A percentile compares a stretch with the other conserved stretches of the same genome.
phyloP scores from a whole-genome alignment of 2,888 invertebrate genomes.

The Caenorhabditis sp. region DNA sequence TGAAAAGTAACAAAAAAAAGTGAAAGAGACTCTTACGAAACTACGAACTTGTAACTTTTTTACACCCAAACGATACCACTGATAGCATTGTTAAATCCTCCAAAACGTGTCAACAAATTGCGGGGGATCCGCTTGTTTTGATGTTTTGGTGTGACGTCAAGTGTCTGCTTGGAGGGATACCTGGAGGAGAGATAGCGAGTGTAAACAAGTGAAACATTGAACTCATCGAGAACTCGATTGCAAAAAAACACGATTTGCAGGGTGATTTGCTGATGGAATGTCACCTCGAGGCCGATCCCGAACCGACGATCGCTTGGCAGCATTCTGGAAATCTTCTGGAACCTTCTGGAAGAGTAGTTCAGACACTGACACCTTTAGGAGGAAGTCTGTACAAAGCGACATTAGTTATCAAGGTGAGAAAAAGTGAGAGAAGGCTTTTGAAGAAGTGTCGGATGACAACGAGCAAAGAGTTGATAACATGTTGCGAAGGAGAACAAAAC shows the following conservation, averaged over 20 bases:
- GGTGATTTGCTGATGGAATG: conserved; percentile 84
- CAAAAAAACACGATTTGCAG: conserved; percentile 63
- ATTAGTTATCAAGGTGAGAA: conserved; percentile 80
- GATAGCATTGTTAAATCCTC: conserved; percentile 25
- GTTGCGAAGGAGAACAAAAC: conserved; percentile 21
- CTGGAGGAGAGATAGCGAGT: conserved; percentile 3
- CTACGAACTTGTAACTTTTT: conserved; percentile 4
- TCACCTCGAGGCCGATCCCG: conserved; percentile 81
- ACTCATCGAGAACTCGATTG: conserved; percentile 29
- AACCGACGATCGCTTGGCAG: conserved; percentile 81
- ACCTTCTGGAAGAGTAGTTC: conserved; percentile 75
- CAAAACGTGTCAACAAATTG: conserved; percentile 33
- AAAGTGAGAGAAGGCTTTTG: conserved; percentile 9
- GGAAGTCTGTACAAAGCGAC: conserved; percentile 80
- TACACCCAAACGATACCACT: not conserved
- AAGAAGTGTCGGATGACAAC: conserved; percentile 34
- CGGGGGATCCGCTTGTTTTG: conserved; percentile 40
- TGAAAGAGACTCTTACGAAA: not conserved
- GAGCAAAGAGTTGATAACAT: conserved; percentile 20
- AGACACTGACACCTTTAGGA: conserved; percentile 76
- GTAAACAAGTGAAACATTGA: conserved; percentile 55
- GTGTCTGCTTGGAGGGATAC: not conserved
- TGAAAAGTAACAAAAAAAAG: conserved; percentile 21
- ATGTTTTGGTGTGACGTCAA: conserved; percentile 55
- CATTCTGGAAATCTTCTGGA: conserved; percentile 79